Percentiles rank a stretch among this genome's conserved stretches.
Evolutionary conservation across 2,113 vertebrate species (phyloP).

Genomic region (Anoplopoma fimbria): DNA sequence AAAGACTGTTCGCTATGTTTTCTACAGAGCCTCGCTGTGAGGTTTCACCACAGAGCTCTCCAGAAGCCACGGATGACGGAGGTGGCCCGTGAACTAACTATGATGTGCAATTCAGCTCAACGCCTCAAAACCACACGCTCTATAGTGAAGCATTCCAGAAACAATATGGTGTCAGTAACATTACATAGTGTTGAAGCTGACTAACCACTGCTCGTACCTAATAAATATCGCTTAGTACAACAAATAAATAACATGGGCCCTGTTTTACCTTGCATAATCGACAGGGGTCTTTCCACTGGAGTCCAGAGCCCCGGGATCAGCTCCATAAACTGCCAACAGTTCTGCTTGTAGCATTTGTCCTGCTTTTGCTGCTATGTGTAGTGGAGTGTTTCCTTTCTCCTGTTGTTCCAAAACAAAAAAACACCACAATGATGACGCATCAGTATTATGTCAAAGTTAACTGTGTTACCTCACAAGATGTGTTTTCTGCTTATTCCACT

Average conservation of each 20-base stretch:
- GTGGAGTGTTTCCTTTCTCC: slow-evolving; percentile 97
- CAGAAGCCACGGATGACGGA: neutral
- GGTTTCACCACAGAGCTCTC: neutral
- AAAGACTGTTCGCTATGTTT: neutral
- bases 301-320: slow-evolving; percentile 95
- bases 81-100: neutral
- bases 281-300: slow-evolving; percentile 94
- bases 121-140: neutral
- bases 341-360: slow-evolving; percentile 96
- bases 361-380: slow-evolving; percentile 98
- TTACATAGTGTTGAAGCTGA: neutral
- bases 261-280: slow-evolving; percentile 91
- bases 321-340: slow-evolving; percentile 93
- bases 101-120: neutral
- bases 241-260: neutral
- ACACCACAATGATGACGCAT: slow-evolving; percentile 2
- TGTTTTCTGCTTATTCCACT: neutral
- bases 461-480: neutral
- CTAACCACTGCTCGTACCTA: neutral
- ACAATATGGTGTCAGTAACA: neutral
- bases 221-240: neutral
- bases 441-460: neutral
- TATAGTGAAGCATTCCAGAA: neutral
- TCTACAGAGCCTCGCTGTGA: neutral
- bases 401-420: slow-evolving; percentile 59